Evolutionary conservation across 1,140 invertebrate species (phyloP).

Genomic region (Campoletis sonorensis): DNA sequence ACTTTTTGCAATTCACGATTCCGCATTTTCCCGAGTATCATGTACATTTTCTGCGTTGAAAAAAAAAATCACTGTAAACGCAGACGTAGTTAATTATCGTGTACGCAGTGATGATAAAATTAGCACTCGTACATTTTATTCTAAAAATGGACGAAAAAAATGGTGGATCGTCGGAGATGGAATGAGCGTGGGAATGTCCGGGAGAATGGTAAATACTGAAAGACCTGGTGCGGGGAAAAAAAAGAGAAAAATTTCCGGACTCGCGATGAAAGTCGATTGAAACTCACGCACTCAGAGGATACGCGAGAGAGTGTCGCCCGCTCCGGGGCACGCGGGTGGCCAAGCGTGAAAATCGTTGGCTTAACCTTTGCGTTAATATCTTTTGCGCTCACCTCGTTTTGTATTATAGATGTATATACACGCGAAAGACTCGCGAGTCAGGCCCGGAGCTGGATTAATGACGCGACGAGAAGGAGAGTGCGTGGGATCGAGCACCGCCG

Average conservation of each 20-base stretch:
- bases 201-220: conserved; percentile 25
- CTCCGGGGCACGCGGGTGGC: conserved; percentile 44
- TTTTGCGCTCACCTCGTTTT: conserved; percentile 32
- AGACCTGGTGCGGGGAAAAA: background rate
- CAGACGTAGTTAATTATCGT: background rate
- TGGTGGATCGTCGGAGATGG: background rate
- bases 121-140: background rate
- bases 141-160: conserved; percentile 5
- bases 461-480: conserved; percentile 67
- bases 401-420: conserved; percentile 25
- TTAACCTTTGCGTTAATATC: conserved; percentile 47
- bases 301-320: conserved; percentile 43
- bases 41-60: background rate
- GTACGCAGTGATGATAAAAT: too few relatives aligned
- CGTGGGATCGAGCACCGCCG: conserved; percentile 67
- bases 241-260: conserved; percentile 6
- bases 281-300: conserved; percentile 9
- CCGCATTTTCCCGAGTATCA: background rate
- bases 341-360: conserved; percentile 44
- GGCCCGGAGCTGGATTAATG: conserved; percentile 68
- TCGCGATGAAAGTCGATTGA: conserved; percentile 39
- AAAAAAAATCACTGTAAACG: background rate
- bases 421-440: background rate
- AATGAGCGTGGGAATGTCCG: conserved; percentile 38
- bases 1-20: background rate